These are phyloP conservation scores for Psittacula cyanocephala DNA, from an alignment of 2,113 vertebrate genomes.

Conservation along the genomic window DNA sequence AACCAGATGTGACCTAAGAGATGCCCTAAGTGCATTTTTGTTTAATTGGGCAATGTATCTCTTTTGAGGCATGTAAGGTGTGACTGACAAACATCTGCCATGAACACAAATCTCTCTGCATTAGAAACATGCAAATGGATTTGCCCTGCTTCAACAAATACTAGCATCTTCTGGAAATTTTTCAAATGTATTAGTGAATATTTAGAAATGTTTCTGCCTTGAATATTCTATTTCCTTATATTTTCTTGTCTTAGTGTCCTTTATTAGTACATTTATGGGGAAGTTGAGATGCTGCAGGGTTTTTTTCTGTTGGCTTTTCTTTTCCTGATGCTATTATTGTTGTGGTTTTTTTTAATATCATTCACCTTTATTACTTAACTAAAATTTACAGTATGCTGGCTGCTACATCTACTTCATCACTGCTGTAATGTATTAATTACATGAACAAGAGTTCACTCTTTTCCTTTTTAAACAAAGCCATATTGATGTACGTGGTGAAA, in stretches of 20 bases:
- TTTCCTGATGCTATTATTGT: neutral
- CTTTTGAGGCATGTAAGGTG: constrained; percentile 4
- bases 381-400: neutral
- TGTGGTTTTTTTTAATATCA: neutral
- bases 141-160: neutral
- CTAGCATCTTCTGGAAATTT: neutral
- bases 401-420: neutral
- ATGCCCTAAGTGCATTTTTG: neutral
- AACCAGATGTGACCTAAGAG: constrained; percentile 42
- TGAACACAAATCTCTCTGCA: neutral
- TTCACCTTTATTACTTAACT: neutral
- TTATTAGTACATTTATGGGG: neutral
- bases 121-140: neutral
- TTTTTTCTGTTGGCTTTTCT: neutral
- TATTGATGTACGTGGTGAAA: neutral
- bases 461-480: neutral
- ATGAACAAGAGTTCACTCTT: neutral
- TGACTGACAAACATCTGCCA: constrained; percentile 21
- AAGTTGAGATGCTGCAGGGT: neutral
- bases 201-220: neutral
- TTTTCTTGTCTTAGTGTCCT: neutral
- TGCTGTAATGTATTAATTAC: neutral
- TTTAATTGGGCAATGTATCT: constrained; percentile 30
- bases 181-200: neutral
- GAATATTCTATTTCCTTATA: neutral